Conservation (phyloP, 2,888 invertebrate species). For the Cremastinae sp. region DNA sequence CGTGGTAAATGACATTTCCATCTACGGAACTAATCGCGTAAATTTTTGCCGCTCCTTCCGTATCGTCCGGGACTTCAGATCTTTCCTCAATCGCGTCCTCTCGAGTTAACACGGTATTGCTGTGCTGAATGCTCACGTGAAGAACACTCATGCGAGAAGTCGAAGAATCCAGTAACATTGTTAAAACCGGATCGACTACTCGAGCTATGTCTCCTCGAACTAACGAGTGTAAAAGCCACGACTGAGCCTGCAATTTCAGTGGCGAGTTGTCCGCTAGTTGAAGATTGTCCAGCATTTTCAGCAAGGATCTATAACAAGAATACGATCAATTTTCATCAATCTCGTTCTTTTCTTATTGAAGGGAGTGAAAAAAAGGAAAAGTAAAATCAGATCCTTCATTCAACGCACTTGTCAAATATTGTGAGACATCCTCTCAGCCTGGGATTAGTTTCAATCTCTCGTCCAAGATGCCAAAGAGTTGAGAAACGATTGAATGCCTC, state of each 20-base stretch:
- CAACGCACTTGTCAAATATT: slow-evolving; percentile 86
- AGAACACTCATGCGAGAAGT: slow-evolving; percentile 91
- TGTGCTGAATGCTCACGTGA: slow-evolving; percentile 85
- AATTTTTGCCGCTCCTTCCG: slow-evolving; percentile 82
- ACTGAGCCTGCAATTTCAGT: slow-evolving; percentile 85
- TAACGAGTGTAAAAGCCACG: slow-evolving; percentile 88
- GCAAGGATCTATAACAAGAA: slow-evolving; percentile 83
- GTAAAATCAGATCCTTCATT: too few relatives aligned
- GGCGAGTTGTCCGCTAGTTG: slow-evolving; percentile 83
- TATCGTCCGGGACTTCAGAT: slow-evolving; percentile 74
- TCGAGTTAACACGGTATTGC: slow-evolving; percentile 77
- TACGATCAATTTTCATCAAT: too few relatives aligned
- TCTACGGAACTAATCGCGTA: slow-evolving; percentile 92
- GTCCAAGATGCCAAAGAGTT: slow-evolving; percentile 88
- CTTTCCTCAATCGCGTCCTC: slow-evolving; percentile 71
- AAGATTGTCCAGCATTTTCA: slow-evolving; percentile 87
- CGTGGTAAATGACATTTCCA: slow-evolving; percentile 87
- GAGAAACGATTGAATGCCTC: slow-evolving; percentile 85
- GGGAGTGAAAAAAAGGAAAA: too few relatives aligned
- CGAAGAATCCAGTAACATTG: slow-evolving; percentile 88
- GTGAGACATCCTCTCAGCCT: slow-evolving; percentile 80
- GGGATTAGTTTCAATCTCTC: slow-evolving; percentile 84
- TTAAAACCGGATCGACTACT: slow-evolving; percentile 88
- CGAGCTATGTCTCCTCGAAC: slow-evolving; percentile 89
- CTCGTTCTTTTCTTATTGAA: too few relatives aligned